phyloP scores from a whole-genome alignment of 2,888 invertebrate genomes.

The Drosophila trichaetosa region DNA sequence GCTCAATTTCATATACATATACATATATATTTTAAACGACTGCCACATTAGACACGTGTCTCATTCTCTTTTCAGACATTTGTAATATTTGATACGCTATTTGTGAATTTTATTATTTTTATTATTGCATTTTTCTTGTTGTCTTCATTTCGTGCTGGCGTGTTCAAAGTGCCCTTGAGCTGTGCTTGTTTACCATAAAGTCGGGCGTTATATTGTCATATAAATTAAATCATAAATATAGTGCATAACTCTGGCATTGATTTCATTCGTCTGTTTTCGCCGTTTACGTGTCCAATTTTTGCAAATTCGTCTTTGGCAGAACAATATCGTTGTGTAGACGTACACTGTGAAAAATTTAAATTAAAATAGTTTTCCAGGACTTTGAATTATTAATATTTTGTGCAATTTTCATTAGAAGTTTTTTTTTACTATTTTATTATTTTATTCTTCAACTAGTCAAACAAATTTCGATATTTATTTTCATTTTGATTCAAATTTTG shows the following conservation, averaged over 20 bases:
- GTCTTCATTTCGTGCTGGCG: constrained; percentile 41
- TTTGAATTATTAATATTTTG: not conserved
- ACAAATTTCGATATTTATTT: not conserved
- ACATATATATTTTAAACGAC: constrained; percentile 30
- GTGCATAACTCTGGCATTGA: constrained; percentile 58
- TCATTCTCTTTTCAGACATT: constrained; percentile 25
- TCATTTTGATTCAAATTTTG: not conserved
- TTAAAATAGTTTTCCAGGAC: not conserved
- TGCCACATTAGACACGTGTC: constrained; percentile 41
- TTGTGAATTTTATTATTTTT: constrained; percentile 20
- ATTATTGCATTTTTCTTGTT: constrained; percentile 26
- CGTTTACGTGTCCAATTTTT: constrained; percentile 56
- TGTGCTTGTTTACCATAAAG: constrained; percentile 56
- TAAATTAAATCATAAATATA: constrained; percentile 54
- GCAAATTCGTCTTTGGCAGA: constrained; percentile 37
- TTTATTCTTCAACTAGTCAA: not conserved
- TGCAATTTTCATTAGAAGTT: not conserved
- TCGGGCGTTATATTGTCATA: constrained; percentile 42
- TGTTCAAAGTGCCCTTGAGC: constrained; percentile 38
- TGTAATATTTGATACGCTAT: constrained; percentile 20
- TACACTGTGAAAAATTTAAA: not conserved
- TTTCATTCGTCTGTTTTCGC: constrained; percentile 33
- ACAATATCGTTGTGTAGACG: constrained; percentile 42
- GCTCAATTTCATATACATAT: not conserved
- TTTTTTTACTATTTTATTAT: no score